Evolutionary conservation across 1,140 invertebrate genomes (phyloP).

Genomic region (Bombus impatiens): DNA sequence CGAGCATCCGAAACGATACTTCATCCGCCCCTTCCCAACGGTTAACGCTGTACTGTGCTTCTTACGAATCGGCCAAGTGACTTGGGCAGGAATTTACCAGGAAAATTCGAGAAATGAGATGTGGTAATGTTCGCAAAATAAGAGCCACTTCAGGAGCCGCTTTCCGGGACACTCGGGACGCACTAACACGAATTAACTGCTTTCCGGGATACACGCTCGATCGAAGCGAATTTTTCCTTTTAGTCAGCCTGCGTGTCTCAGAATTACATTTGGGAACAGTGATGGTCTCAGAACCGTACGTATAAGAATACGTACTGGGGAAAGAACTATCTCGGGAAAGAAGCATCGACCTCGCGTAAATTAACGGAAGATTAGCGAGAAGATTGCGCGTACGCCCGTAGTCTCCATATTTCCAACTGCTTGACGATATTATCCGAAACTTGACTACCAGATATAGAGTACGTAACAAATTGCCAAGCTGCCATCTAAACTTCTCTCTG

Average conservation of each 20-base stretch:
- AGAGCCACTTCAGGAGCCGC: constrained; percentile 53
- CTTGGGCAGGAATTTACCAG: constrained; percentile 59
- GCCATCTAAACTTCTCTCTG: not conserved
- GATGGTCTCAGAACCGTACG: not conserved
- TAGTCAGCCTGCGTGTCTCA: too few relatives aligned
- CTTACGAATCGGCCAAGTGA: constrained; percentile 64
- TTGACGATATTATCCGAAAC: not conserved
- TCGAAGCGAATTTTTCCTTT: constrained; percentile 21
- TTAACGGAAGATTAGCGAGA: not conserved
- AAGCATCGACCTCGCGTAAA: not conserved
- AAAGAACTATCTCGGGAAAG: not conserved
- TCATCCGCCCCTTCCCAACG: constrained; percentile 49
- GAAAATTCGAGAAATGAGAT: constrained; percentile 58
- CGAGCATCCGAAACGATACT: constrained; percentile 68
- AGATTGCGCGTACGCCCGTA: not conserved
- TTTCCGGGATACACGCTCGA: constrained; percentile 13
- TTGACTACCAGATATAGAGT: not conserved
- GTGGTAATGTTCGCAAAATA: constrained; percentile 62
- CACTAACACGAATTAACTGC: constrained; percentile 58
- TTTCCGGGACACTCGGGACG: constrained; percentile 42
- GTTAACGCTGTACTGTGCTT: constrained; percentile 23
- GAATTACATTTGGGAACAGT: too few relatives aligned
- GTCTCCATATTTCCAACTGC: not conserved
- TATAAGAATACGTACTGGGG: not conserved
- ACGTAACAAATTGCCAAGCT: not conserved